Evolutionary conservation across 2,113 vertebrate genomes (phyloP).

Genomic region (Rhinolophus ferrumequinum): DNA sequence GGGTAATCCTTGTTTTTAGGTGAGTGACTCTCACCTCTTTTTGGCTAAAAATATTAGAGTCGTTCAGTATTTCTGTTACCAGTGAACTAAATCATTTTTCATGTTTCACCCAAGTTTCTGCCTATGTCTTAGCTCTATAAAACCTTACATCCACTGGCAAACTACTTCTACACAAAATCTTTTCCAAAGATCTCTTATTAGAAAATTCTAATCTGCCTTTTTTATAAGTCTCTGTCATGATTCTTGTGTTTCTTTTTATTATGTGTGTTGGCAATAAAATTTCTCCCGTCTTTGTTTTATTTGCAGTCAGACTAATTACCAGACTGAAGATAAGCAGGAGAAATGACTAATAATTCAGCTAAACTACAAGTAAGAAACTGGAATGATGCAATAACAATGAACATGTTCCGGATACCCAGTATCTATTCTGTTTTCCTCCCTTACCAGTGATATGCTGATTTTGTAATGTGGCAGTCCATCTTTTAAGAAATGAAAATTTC

Average conservation of each 20-base stretch:
- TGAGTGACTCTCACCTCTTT: constrained; percentile 33
- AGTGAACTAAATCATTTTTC: constrained; percentile 3
- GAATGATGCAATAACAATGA: background rate
- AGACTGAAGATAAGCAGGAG: background rate
- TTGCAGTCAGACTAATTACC: background rate
- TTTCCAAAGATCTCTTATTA: background rate
- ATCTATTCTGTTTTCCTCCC: background rate
- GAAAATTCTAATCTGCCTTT: constrained; percentile 3
- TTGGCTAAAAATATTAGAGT: constrained; percentile 1
- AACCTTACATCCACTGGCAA: background rate
- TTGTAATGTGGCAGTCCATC: background rate
- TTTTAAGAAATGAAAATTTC: background rate
- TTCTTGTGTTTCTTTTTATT: background rate
- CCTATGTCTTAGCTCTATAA: background rate
- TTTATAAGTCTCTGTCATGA: background rate
- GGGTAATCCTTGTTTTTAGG: background rate
- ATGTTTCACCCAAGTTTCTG: background rate
- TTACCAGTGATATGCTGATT: background rate
- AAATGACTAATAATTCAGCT: background rate
- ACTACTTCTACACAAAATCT: background rate
- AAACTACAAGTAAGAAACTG: background rate
- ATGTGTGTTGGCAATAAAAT: background rate
- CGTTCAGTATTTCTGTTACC: background rate
- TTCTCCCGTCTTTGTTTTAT: background rate
- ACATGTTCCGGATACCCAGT: background rate